phyloP scores from a whole-genome alignment of 1,140 invertebrate genomes.

The Cydia pomonella region DNA sequence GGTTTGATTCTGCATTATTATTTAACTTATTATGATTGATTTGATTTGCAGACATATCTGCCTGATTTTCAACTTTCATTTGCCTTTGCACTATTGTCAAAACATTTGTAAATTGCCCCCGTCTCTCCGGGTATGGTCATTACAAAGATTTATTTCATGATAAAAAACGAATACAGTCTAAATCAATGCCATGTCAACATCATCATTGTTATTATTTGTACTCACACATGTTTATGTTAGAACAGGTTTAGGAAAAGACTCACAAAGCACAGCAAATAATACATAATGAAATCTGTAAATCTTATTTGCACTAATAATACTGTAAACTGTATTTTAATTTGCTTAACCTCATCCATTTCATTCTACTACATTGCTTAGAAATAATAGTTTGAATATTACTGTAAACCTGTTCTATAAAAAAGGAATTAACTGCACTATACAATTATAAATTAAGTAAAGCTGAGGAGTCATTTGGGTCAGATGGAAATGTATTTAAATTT shows the following conservation, averaged over 20 bases:
- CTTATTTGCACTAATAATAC: not conserved
- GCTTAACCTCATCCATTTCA: not conserved
- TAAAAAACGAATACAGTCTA: no score
- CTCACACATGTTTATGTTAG: not conserved
- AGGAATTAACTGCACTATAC: not conserved
- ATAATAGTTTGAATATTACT: not conserved
- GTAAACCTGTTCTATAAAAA: not conserved
- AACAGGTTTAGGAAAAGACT: no score
- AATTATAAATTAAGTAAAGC: conserved; percentile 19
- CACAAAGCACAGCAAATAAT: not conserved
- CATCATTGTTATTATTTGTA: not conserved
- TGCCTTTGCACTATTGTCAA: no score
- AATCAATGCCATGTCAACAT: no score
- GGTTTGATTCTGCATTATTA: no score
- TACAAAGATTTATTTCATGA: no score
- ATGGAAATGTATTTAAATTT: conserved; percentile 20
- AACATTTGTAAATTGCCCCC: no score
- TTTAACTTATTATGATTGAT: no score
- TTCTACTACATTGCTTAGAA: not conserved
- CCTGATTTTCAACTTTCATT: no score
- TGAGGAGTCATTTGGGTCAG: conserved; percentile 9
- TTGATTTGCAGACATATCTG: no score
- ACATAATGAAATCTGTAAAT: not conserved
- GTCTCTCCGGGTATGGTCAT: no score
- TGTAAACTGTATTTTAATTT: not conserved